A percentile compares a stretch with the other conserved stretches of the same genome.
phyloP scores from a whole-genome alignment of 2,888 invertebrate species.

The Drosophila siamana region DNA sequence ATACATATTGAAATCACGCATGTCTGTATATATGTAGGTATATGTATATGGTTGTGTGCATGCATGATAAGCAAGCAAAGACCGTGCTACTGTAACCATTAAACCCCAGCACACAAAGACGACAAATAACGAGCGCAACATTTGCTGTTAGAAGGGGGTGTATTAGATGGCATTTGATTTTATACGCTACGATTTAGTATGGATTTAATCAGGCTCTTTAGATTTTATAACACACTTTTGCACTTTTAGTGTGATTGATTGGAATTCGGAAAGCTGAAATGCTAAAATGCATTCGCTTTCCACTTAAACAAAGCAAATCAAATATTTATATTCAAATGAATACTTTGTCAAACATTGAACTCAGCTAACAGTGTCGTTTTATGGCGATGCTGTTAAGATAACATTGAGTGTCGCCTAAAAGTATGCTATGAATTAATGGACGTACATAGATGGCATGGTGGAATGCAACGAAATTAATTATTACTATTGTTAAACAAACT shows the following conservation, averaged over 20 bases:
- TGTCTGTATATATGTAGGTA: constrained; percentile 13
- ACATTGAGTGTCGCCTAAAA: neutral
- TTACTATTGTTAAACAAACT: neutral
- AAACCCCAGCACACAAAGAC: constrained; percentile 48
- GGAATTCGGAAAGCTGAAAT: constrained; percentile 27
- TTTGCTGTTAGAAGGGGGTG: constrained; percentile 35
- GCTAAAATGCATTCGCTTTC: constrained; percentile 27
- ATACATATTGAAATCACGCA: constrained; percentile 62
- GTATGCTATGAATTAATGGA: neutral
- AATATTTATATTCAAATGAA: constrained; percentile 22
- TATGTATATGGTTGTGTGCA: constrained; percentile 25
- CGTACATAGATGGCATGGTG: neutral
- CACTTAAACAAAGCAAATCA: constrained; percentile 24
- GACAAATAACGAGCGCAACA: constrained; percentile 31
- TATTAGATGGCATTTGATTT: constrained; percentile 58
- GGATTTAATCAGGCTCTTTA: constrained; percentile 65
- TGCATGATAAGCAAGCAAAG: constrained; percentile 65
- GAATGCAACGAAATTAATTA: neutral
- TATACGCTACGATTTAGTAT: constrained; percentile 61
- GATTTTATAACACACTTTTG: constrained; percentile 65
- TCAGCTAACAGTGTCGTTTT: neutral
- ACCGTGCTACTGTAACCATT: constrained; percentile 67
- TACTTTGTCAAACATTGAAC: constrained; percentile 4
- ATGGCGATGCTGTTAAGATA: neutral
- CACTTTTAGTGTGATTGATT: constrained; percentile 77